Evolutionary conservation across 2,888 invertebrate species (phyloP).

Genomic region (Hanleya hanleyi): DNA sequence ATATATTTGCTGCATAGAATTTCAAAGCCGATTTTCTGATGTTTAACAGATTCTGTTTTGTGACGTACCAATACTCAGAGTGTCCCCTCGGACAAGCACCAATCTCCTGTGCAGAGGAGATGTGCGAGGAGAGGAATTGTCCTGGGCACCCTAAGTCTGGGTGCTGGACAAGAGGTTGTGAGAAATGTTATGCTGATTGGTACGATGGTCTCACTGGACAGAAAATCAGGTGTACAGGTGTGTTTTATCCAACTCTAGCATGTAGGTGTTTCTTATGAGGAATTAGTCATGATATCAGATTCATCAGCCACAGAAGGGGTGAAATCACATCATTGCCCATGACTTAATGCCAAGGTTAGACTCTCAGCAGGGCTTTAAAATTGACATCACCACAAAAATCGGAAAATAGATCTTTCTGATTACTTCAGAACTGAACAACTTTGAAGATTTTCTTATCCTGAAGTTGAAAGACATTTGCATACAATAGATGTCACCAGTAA

Average conservation of each 20-base stretch:
- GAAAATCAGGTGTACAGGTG: constrained; percentile 52
- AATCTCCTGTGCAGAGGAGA: constrained; percentile 51
- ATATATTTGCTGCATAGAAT: not conserved
- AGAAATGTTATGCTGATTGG: constrained; percentile 58
- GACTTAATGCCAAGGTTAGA: too few relatives aligned
- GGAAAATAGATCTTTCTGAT: too few relatives aligned
- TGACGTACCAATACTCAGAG: constrained; percentile 56
- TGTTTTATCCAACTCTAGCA: not conserved
- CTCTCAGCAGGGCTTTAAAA: too few relatives aligned
- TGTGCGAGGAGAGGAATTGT: constrained; percentile 55
- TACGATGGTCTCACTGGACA: constrained; percentile 58
- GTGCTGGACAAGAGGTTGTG: constrained; percentile 60
- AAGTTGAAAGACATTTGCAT: too few relatives aligned
- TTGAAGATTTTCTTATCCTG: too few relatives aligned
- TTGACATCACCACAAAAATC: too few relatives aligned
- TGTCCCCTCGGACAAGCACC: constrained; percentile 59
- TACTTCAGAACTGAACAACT: too few relatives aligned
- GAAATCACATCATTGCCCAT: too few relatives aligned
- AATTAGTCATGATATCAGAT: too few relatives aligned
- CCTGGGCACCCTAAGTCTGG: constrained; percentile 59
- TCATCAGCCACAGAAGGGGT: not conserved
- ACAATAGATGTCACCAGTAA: too few relatives aligned
- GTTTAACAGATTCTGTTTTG: constrained; percentile 58
- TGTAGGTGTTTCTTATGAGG: too few relatives aligned
- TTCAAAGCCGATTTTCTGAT: not conserved